phyloP scores from a whole-genome alignment of 2,113 vertebrate genomes.

The Myrmecophaga tridactyla region DNA sequence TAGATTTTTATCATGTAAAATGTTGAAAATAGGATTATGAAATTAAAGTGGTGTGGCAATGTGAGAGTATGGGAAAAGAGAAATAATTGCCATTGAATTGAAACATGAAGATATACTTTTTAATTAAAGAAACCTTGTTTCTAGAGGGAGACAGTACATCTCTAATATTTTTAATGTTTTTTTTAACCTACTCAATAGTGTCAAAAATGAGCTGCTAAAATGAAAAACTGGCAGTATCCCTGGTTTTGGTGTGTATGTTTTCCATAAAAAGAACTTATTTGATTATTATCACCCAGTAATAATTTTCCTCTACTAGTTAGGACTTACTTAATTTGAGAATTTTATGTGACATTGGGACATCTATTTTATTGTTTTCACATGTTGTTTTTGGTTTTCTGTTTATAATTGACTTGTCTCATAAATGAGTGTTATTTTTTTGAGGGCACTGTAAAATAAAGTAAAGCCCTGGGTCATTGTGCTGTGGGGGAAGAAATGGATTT shows the following conservation, averaged over 20 bases:
- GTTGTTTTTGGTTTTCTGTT: neutral
- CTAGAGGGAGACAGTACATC: neutral
- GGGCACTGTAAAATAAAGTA: neutral
- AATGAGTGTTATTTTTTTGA: neutral
- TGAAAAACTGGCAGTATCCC: too few relatives aligned
- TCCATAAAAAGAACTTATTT: neutral
- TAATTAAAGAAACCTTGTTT: neutral
- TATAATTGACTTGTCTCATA: constrained; percentile 8
- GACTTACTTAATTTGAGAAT: neutral
- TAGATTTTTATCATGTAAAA: neutral
- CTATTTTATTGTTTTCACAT: neutral
- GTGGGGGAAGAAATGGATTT: neutral
- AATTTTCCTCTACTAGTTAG: neutral
- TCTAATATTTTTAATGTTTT: neutral
- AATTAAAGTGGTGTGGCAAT: neutral
- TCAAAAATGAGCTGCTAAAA: neutral
- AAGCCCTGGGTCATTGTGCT: neutral
- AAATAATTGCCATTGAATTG: neutral
- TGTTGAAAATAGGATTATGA: neutral
- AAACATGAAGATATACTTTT: neutral
- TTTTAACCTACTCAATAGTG: neutral
- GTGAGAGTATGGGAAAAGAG: neutral
- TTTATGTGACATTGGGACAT: neutral
- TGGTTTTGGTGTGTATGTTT: neutral
- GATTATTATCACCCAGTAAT: neutral